Evolutionary conservation across 2,797 vertebrate species (phyloP), one percentile per base, ranked within the genome.

Genomic region (Sandelia bainsii): DNA sequence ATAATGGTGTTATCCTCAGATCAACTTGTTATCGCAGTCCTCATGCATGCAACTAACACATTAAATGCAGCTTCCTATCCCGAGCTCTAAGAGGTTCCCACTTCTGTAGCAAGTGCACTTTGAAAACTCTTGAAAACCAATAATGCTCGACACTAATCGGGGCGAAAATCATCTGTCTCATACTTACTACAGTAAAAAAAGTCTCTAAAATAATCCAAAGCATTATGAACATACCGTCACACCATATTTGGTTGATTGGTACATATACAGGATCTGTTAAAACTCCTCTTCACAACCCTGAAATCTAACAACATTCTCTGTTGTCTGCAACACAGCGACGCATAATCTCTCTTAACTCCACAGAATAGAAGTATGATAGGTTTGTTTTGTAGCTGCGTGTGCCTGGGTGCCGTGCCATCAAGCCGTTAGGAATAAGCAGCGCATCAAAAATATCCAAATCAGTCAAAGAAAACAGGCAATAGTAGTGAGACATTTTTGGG

Each of bases 231-330:
- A 65, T 20, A 63, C 59, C 45, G 22, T 58, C 42, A 63, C 25
- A 61, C 37, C 19, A 40, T 20, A 53, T 62, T 73, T 64, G 71
- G 32, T 74, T 62, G 44, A 44, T 64, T n/a, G 51, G 45, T 20
- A 70, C 48, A 71, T n/a, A 19, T 16, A 39, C 12, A 39, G 12
- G 2, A 14, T 42, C 39, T 32, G 29, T 32, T 32, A 32, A 32
- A 60, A 19, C 22, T 44, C 22, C 17, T 48, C 39, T 9, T 40
- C 37, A 29, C 3, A 46, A 60, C 14, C 8, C 48, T 49, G 8
- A 62, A 20, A 25, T 61, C 40, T 39, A 52, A 32, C 4, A 27
- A 70, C 46, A 58, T 51, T 51, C 52, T 20, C 37, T 40, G 40
- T 53, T 45, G 20, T 44, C 29, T 53, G 22, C 25, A 27, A 62